Evolutionary conservation across 2,888 invertebrate species (phyloP), one percentile per base, ranked within the genome.

Genomic region (Hermaeophaga mercurialis): DNA sequence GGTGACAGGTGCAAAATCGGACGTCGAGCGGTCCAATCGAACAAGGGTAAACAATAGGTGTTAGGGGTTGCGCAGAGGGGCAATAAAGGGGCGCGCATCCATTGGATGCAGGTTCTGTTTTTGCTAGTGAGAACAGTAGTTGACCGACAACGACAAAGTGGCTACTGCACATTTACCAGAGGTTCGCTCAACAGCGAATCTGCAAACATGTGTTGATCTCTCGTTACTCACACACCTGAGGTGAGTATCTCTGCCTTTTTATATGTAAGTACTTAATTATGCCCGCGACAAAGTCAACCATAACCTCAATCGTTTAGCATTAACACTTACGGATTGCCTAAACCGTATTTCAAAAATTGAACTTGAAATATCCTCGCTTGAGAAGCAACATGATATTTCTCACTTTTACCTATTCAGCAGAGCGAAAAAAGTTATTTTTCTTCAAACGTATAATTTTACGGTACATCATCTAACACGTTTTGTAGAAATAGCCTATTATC

Each of bases 141-240:
- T 66, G 65, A 65, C 68, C 70, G 71, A 69, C 66, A 64, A 62
- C 71, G 68, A 66, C 76, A 77, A 73, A 70, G 77, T 77, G 77
- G 77, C 77, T 74, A 73, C 76, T 72, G 74, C 75, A 76, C 75
- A 74, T 70, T 71, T 75, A 54, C 74, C 70, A 71, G 75, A 75
- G 76, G 75, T 76, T 74, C 75, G 75, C 75, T 74, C 74, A 65
- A 69, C 70, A 72, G 75, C 75, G 75, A 74, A 74, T 71, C 73
- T 74, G 65, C 71, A 71, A 72, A 72, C 75, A 76, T 76, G 75
- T 76, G 76, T 74, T 76, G 75, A 76, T 73, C 71, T 74, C 59
- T 69, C 71, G 57, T 66, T 75, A 62, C 70, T 75, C 66, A 70
- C 73, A 60, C 74, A 75, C 63, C 65, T 76, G 66, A 76, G 77